A percentile compares a stretch with the other conserved stretches of the same genome.
These are phyloP conservation scores for Eilema caniola DNA, from an alignment of 2,888 invertebrate genomes.

Conservation along the genomic window DNA sequence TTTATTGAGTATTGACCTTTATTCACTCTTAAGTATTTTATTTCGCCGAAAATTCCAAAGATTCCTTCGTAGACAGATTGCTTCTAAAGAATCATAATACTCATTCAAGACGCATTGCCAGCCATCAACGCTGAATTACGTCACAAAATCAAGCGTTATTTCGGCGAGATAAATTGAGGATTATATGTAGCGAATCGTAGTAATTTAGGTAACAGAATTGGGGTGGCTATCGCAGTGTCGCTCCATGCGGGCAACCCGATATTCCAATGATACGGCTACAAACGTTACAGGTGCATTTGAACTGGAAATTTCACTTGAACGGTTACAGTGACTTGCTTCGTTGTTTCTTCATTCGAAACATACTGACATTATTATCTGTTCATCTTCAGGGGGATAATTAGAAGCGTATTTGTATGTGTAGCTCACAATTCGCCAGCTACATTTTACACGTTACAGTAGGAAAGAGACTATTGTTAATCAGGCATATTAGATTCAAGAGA, in stretches of 20 bases:
- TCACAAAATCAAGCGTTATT: constrained; percentile 18
- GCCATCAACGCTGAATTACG: not conserved
- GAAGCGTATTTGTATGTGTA: not conserved
- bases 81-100: not conserved
- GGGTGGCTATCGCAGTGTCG: constrained; percentile 60
- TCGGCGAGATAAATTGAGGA: constrained; percentile 38
- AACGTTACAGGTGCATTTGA: constrained; percentile 51
- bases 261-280: constrained; percentile 68
- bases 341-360: not conserved
- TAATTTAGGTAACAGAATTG: constrained; percentile 69
- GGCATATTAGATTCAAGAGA: too few species aligned
- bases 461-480: too few species aligned
- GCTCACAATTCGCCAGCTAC: too few species aligned
- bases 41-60: too few species aligned
- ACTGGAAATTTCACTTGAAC: constrained; percentile 24
- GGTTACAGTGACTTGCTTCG: not conserved
- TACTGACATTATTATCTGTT: not conserved
- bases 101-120: not conserved
- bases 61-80: too few species aligned
- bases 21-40: too few species aligned
- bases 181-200: constrained; percentile 48
- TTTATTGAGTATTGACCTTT: too few species aligned
- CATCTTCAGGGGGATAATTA: not conserved
- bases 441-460: too few species aligned
- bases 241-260: constrained; percentile 71